Evolutionary conservation across 2,113 vertebrate species (phyloP).

Genomic region (Triplophysa rosa): DNA sequence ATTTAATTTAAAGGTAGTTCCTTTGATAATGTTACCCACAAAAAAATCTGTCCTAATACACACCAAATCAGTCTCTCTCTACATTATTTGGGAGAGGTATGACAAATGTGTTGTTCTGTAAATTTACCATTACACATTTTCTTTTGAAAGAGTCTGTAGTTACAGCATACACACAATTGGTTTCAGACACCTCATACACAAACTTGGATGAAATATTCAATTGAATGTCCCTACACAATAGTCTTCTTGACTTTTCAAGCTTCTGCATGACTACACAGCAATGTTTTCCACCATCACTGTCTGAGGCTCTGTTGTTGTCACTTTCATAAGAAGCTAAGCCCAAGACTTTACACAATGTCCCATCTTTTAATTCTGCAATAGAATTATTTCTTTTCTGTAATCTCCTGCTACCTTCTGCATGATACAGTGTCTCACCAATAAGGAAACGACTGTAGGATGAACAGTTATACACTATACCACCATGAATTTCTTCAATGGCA

Average conservation of each 20-base stretch:
- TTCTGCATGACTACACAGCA: not conserved
- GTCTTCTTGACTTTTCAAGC: not conserved
- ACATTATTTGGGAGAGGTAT: slow-evolving; percentile 4
- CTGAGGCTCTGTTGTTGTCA: not conserved
- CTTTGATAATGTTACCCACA: not conserved
- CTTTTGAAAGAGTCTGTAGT: not conserved
- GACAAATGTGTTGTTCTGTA: not conserved
- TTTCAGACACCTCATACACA: slow-evolving; percentile 9
- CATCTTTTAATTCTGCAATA: slow-evolving; percentile 12
- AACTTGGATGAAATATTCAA: not conserved
- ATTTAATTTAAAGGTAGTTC: not conserved
- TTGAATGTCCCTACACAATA: slow-evolving; percentile 2
- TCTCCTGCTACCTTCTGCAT: not conserved
- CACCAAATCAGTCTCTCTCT: not conserved
- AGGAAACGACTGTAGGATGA: not conserved
- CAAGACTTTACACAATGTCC: not conserved
- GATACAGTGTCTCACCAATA: not conserved
- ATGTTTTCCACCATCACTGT: not conserved
- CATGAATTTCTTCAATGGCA: not conserved
- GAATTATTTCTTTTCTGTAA: slow-evolving; percentile 8
- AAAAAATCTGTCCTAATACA: not conserved
- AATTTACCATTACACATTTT: slow-evolving; percentile 6
- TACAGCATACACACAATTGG: not conserved
- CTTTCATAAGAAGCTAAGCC: not conserved
- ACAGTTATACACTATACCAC: not conserved